Conservation (phyloP, 2,113 vertebrate genomes). For the Glaucidium brasilianum region DNA sequence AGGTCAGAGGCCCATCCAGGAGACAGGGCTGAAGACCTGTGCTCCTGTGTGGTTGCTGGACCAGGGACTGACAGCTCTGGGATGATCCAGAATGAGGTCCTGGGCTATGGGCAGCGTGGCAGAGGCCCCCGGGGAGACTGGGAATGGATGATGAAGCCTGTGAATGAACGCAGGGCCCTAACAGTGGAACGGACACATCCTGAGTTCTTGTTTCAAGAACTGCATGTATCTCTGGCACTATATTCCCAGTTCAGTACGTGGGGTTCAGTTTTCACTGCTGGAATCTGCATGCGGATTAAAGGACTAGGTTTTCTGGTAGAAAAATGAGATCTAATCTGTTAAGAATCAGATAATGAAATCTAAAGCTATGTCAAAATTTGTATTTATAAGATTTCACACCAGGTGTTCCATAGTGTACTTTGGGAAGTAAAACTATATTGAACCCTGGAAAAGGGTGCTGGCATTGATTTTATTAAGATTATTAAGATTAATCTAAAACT, state of each 20-base stretch:
- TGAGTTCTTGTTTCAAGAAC: neutral
- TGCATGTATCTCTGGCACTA: accelerated
- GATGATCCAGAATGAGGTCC: neutral
- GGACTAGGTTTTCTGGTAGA: neutral
- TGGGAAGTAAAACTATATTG: neutral
- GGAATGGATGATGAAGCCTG: neutral
- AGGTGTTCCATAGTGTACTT: neutral
- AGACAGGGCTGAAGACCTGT: accelerated
- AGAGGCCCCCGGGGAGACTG: neutral
- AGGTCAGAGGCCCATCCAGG: neutral
- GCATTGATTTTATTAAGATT: neutral
- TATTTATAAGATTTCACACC: neutral
- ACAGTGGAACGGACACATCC: neutral
- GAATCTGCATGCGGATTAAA: neutral
- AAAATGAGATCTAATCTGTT: neutral
- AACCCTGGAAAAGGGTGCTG: neutral
- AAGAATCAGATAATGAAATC: conserved; percentile 26
- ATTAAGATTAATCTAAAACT: neutral
- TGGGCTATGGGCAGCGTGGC: neutral
- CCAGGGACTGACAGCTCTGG: neutral
- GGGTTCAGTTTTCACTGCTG: neutral
- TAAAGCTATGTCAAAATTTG: neutral
- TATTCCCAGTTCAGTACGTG: neutral
- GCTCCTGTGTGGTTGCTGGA: neutral
- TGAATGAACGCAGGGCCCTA: neutral